phyloP scores from a whole-genome alignment of 2,888 invertebrate genomes.

The Leptarthrus brevirostris region DNA sequence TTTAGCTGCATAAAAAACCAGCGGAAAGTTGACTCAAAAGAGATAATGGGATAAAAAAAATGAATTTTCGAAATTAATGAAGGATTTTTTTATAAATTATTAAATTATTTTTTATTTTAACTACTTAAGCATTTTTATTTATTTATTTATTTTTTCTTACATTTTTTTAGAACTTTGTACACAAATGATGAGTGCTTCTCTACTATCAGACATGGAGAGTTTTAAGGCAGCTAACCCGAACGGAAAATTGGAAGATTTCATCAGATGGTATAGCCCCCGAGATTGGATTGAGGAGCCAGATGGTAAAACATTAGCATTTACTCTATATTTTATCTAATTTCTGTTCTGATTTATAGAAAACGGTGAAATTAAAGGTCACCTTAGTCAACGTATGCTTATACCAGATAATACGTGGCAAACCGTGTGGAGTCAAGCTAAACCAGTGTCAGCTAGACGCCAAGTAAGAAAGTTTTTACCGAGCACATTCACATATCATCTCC shows the following conservation, averaged over 20 bases:
- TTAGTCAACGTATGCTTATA: slow-evolving; percentile 90
- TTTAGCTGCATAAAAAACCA: too few species aligned
- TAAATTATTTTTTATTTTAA: not conserved
- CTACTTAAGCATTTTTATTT: not conserved
- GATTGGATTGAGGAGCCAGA: slow-evolving; percentile 82
- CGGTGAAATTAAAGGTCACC: slow-evolving; percentile 69
- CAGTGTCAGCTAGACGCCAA: slow-evolving; percentile 89
- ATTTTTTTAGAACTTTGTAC: slow-evolving; percentile 88
- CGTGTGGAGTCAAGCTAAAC: slow-evolving; percentile 89
- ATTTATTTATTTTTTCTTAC: slow-evolving; percentile 62
- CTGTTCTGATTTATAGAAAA: slow-evolving; percentile 57
- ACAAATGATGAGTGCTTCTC: slow-evolving; percentile 93
- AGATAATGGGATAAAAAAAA: too few species aligned
- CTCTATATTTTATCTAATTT: not conserved
- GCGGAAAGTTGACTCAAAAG: too few species aligned
- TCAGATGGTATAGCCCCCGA: slow-evolving; percentile 97
- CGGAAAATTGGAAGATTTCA: slow-evolving; percentile 91
- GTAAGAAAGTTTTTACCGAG: slow-evolving; percentile 53
- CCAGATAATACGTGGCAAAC: slow-evolving; percentile 93
- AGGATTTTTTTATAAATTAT: not conserved
- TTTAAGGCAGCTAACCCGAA: slow-evolving; percentile 99
- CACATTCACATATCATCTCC: too few species aligned
- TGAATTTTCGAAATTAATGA: too few species aligned
- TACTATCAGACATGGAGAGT: slow-evolving; percentile 97
- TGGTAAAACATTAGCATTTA: slow-evolving; percentile 59